Conservation (phyloP, 1,140 invertebrate genomes). For the Zaprionus africanus region DNA sequence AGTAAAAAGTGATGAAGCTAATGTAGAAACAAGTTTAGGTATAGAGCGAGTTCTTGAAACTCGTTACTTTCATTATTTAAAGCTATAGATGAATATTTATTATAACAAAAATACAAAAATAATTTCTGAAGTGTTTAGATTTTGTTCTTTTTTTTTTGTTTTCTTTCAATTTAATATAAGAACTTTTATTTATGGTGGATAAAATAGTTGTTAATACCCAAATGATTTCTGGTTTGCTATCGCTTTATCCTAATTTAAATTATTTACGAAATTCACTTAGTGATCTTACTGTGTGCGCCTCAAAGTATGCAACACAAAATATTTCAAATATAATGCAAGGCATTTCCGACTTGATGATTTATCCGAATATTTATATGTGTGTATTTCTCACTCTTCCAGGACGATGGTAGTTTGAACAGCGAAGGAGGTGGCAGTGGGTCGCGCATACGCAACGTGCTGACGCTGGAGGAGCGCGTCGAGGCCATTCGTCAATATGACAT, state of each 20-base stretch:
- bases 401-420: conserved; percentile 24
- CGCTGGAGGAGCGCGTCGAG: conserved; percentile 73
- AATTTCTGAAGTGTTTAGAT: too few species aligned
- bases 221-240: too few species aligned
- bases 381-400: conserved; percentile 12
- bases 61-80: not conserved
- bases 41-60: not conserved
- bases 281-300: too few species aligned
- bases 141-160: too few species aligned
- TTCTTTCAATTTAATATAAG: too few species aligned
- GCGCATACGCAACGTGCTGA: conserved; percentile 72
- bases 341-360: not conserved
- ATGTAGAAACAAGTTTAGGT: conserved; percentile 25
- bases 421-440: conserved; percentile 28
- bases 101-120: not conserved
- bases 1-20: not conserved
- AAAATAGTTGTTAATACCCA: too few species aligned
- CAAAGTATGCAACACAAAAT: not conserved
- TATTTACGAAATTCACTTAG: too few species aligned
- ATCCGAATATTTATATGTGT: not conserved
- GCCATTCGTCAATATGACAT: conserved; percentile 75
- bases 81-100: not conserved
- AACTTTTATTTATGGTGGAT: too few species aligned
- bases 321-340: not conserved
- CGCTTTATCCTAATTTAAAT: too few species aligned